Percentiles rank a stretch among this genome's conserved stretches.
Evolutionary conservation across 2,113 vertebrate genomes (phyloP).

Genomic region (Okapia johnstoni): DNA sequence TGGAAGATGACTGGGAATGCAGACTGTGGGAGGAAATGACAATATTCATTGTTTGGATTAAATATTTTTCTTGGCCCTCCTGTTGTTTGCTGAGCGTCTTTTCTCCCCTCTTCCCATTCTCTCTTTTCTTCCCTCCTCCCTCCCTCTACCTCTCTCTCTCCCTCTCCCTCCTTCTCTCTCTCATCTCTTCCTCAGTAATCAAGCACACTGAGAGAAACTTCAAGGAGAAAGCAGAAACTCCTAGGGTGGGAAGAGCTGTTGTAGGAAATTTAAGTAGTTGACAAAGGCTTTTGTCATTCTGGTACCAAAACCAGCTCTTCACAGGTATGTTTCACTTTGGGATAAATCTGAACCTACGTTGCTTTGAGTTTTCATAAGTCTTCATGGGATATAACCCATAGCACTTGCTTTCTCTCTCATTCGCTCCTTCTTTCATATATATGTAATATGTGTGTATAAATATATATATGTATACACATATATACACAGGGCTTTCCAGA

Average conservation of each 20-base stretch:
- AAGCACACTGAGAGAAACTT: conserved; percentile 32
- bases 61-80: conserved; percentile 81
- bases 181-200: conserved; percentile 45
- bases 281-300: not conserved
- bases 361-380: not conserved
- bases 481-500: not conserved
- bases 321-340: not conserved
- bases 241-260: not conserved
- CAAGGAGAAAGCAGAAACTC: conserved; percentile 29
- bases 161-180: not conserved
- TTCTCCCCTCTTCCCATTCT: conserved; percentile 41
- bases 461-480: too few species aligned
- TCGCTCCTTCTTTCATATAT: not conserved
- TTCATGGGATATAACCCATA: not conserved
- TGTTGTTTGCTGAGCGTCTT: conserved; percentile 65
- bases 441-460: not conserved
- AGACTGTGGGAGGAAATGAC: conserved; percentile 81
- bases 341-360: not conserved
- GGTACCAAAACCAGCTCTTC: not conserved
- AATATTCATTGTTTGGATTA: conserved; percentile 81
- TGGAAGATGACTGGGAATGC: conserved; percentile 79
- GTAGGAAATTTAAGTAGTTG: not conserved
- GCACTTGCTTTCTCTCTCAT: not conserved
- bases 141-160: not conserved
- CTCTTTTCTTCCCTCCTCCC: not conserved